A percentile compares a stretch with the other conserved stretches of the same genome.
Evolutionary conservation across 2,888 invertebrate genomes (phyloP).

Genomic region (Zelleria hepariella): DNA sequence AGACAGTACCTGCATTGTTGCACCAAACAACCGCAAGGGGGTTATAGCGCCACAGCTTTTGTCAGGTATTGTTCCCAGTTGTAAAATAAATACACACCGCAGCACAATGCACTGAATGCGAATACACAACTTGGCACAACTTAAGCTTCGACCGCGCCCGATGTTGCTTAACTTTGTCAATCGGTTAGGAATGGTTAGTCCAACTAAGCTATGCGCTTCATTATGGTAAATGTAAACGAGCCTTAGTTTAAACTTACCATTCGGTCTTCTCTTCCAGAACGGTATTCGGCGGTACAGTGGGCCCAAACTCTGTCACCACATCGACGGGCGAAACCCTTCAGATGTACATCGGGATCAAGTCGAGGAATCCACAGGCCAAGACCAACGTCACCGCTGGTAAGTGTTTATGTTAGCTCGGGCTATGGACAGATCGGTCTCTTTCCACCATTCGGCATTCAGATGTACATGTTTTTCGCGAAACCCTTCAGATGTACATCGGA

Average conservation of each 20-base stretch:
- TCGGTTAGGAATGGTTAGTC: too few species aligned
- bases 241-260: neutral
- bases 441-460: slow-evolving; percentile 77
- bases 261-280: slow-evolving; percentile 32
- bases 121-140: too few species aligned
- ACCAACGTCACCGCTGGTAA: slow-evolving; percentile 36
- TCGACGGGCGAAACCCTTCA: slow-evolving; percentile 73
- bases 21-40: slow-evolving; percentile 79
- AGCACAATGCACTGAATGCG: too few species aligned
- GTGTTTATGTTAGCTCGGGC: neutral
- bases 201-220: too few species aligned
- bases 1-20: neutral
- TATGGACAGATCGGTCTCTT: neutral
- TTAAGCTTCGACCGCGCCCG: too few species aligned
- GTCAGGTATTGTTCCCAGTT: too few species aligned
- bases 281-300: slow-evolving; percentile 86
- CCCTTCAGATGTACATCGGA: slow-evolving; percentile 71
- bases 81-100: too few species aligned
- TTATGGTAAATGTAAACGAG: too few species aligned
- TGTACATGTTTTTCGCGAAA: slow-evolving; percentile 83
- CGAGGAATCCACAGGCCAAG: slow-evolving; percentile 33
- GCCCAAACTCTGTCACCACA: slow-evolving; percentile 80
- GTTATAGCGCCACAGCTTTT: slow-evolving; percentile 90
- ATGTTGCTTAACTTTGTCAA: too few species aligned
- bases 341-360: slow-evolving; percentile 68